A percentile compares a stretch with the other conserved stretches of the same genome.
Conservation (phyloP, 1,140 invertebrate species). For the Sycobia sp. region DNA sequence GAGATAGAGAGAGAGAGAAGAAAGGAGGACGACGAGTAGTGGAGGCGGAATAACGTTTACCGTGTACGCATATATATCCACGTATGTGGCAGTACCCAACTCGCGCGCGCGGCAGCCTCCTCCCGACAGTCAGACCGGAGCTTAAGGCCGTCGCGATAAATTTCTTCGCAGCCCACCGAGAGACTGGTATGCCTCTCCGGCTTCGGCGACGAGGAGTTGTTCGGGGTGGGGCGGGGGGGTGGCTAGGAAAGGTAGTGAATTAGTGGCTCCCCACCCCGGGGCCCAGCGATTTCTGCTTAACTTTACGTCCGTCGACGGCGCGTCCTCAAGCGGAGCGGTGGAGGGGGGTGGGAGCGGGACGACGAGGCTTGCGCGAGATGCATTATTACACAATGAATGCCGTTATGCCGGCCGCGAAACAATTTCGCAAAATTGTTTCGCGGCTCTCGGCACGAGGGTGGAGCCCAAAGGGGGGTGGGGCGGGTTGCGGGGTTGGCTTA, state of each 20-base stretch:
- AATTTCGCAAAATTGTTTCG: constrained; percentile 9
- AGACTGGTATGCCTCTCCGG: not conserved
- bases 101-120: not conserved
- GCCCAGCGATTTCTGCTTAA: not conserved
- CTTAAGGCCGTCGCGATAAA: constrained; percentile 13
- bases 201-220: not conserved
- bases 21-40: not conserved
- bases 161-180: not conserved
- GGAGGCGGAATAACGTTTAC: too few relatives aligned
- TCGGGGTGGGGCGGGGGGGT: not conserved
- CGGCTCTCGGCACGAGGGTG: not conserved
- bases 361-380: too few relatives aligned
- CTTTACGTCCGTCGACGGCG: not conserved
- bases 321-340: too few relatives aligned
- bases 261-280: constrained; percentile 3
- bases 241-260: not conserved
- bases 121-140: not conserved
- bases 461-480: too few relatives aligned
- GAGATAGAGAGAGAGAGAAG: too few relatives aligned
- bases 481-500: too few relatives aligned
- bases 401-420: not conserved
- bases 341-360: too few relatives aligned
- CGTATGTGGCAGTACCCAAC: too few relatives aligned
- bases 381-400: not conserved
- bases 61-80: too few relatives aligned